Base-by-base conservation (phyloP, 2,113 vertebrate genomes). In the Ceyx melanurus region DNA sequence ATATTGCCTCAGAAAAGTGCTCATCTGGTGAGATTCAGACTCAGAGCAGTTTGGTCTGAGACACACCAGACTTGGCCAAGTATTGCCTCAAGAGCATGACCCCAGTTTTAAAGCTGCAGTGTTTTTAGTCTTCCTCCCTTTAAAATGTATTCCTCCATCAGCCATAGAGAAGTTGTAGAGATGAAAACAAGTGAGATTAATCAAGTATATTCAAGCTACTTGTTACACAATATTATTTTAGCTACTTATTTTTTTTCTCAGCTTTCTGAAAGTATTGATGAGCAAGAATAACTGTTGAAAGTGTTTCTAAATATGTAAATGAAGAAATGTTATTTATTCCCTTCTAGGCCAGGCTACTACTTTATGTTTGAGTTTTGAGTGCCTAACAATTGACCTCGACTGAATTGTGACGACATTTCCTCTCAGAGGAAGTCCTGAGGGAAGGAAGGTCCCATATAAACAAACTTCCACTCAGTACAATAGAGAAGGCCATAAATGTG, bases 361-460 rank as follows among this genome's bases (percentile, higher is more conserved):
- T 95, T 96, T 93, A 92, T 92, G 90, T 93, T 78, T 87, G 77
- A 90, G 75, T 95, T 96, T 93, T 93, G 89, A 93, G 93, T 40
- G 65, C 61, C 64, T 82, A 97, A 97, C 94, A 96, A 97, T 93
- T 96, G 93, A 92, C 90, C 93, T 58, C 92, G 80, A 91, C 89
- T 37, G 91, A 83, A 90, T 42, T 94, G 83, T 96, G 86, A 93
- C 50, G 82, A 92, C 89, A 91, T 97, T 97, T 98, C 96, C 96
- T 92, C 79, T 81, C 77, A 35, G 74, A 82, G 85, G 94, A 95
- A 93, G 95, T 94, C 70, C 79, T 85, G 90, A 85, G 93, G 94
- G 96, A 97, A 97, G 96, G 97, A 97, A 98, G 95, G 92, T 82
- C 94, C 84, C 65, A 1, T 89, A 94, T 95, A 97, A 95, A 96